Base-by-base conservation (phyloP, 92 coral and sea anemone species). In the Zoanthus solanderi region DNA sequence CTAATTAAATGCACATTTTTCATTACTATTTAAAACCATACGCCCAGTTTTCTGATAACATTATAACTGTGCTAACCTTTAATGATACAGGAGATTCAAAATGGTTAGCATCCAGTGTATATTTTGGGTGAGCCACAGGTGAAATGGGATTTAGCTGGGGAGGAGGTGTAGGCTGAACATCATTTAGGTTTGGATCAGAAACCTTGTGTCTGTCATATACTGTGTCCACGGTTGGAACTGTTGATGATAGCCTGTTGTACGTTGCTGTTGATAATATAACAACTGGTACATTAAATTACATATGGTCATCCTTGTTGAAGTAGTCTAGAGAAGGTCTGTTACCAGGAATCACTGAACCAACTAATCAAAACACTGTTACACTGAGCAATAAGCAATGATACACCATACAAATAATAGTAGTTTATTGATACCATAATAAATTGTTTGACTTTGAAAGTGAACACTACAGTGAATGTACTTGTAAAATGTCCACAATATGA, bases 171-270 rank as follows among this genome's bases (percentile, higher is more conserved):
- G 98, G 98, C 9, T 88, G 78, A 15, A 89, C 84, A 78, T 85
- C 92, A 84, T 90, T 92, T 13, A 78, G 88, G 61, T 89, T 91
- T 66, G 58, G 66, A 57, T 77, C 89, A 57, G 42, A 46, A 15
- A 44, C 75, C 63, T 85, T 78, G 45, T 91, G 86, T 83, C 84
- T 72, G 47, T 89, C 94, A 11, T 91, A 85, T 44, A 88, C 94
- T 89, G 90, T 89, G 74, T 95, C 98, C 37, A 87, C 89, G 31
- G 96, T 95, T 42, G 98, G 98, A 72, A 95, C 85, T 3, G 94
- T 37, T 45, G 96, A 91, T 9, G 98, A 91, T 75, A 95, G 23
- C 78, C 90, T 90, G 88, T 84, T 93, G 85, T 91, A 95, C 29
- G 98, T 94, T 66, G 98, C 98, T 95, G 84, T 54, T 79, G 69